Conservation (phyloP, 37 sponge, comb jelly and placozoan genomes). For the Oopsacas minuta region DNA sequence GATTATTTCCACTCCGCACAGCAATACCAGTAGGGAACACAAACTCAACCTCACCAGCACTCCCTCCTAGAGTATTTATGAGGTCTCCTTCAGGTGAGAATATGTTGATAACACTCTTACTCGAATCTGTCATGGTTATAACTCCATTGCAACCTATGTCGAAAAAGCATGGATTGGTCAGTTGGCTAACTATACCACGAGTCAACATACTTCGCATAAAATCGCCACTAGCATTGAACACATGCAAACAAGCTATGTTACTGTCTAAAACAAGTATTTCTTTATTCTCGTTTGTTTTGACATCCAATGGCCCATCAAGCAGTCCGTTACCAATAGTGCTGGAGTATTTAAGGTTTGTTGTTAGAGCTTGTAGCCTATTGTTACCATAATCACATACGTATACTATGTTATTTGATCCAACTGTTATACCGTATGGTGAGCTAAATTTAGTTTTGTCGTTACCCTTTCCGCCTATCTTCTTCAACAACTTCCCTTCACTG, state of each 20-base stretch:
- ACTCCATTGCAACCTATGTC: not conserved
- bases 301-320: not conserved
- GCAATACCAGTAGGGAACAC: constrained; percentile 10
- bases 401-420: not conserved
- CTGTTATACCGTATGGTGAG: not conserved
- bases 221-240: not conserved
- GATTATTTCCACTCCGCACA: not conserved
- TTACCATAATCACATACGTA: not conserved
- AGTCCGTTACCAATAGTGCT: not conserved
- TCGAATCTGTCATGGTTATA: not conserved
- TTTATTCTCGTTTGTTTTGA: not conserved
- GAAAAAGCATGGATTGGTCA: constrained; percentile 8
- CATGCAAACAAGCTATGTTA: not conserved
- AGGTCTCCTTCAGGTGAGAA: not conserved
- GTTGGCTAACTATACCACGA: not conserved
- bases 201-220: not conserved
- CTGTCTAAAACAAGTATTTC: not conserved
- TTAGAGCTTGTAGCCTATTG: not conserved
- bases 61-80: not conserved
- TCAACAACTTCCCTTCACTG: not conserved
- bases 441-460: not conserved
- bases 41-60: not conserved
- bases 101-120: constrained; percentile 5
- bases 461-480: not conserved
- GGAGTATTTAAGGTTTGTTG: not conserved